Base-by-base conservation (phyloP, 2,797 vertebrate species). In the Poecilia gillii region DNA sequence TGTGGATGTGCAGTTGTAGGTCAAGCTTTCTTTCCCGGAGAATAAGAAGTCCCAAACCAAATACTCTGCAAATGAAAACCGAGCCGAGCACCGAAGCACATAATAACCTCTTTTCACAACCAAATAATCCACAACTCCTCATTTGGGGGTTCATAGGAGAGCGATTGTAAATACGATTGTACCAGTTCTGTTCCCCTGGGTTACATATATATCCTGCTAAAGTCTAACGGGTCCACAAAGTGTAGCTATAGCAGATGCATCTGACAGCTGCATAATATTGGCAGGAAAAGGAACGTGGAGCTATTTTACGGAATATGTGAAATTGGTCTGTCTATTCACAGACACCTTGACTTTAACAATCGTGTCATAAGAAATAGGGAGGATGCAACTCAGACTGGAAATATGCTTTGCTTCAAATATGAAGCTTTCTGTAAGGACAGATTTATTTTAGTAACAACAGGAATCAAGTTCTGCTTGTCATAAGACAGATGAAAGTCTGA, bases 161-260 rank as follows among this genome's bases (percentile, higher is more conserved):
- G 13, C 7, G 16, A 64, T 36, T 6, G 8, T 36, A 36, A 64
- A 64, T 64, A 64, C 7, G 33, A 64, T 3, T 18, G 59, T 20
- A 36, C 59, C 33, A 64, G 59, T 36, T 64, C 31, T 64, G 16
- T 64, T 64, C 59, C 31, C 59, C 59, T 64, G 59, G 59, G 59
- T 64, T 36, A 16, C 31, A 33, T 33, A 36, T 64, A 64, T 20
- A 33, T 18, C 28, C 59, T 41, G 7, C 6, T 28, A 23, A 46
- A 62, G 45, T 18, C 43, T 62, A 31, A 43, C 20, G 16, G 20
- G 53, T 62, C 16, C n/a, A 28, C n/a, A 28, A n/a, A 8, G 2
- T 57, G 25, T 16, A 45, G 20, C 11, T 41, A 4, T 2, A 14
- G 53, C 25, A 57, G 51, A 39, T 59, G 31, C 1, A 0, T 39